A percentile compares a stretch with the other conserved stretches of the same genome.
These are phyloP conservation scores for Percopsis transmontana DNA, from an alignment of 2,113 vertebrate genomes.

Conservation along the genomic window DNA sequence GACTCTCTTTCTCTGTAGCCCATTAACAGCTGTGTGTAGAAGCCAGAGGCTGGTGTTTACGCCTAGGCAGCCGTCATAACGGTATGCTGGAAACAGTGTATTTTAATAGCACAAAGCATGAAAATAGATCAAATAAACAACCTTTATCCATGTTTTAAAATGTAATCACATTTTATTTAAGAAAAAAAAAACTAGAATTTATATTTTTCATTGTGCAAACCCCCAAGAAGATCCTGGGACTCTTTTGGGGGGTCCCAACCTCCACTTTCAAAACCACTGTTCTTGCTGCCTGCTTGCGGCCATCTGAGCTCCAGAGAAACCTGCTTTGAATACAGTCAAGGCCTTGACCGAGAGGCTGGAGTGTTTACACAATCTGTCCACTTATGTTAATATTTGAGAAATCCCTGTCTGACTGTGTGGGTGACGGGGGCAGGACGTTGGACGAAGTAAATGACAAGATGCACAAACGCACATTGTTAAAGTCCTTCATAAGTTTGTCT, in stretches of 20 bases:
- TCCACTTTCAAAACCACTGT: too few species aligned
- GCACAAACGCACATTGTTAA: constrained; percentile 18
- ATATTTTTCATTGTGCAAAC: too few species aligned
- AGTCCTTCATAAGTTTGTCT: constrained; percentile 33
- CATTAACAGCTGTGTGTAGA: constrained; percentile 70
- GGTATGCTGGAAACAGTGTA: constrained; percentile 51
- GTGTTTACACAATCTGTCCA: constrained; percentile 67
- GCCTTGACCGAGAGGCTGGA: constrained; percentile 34
- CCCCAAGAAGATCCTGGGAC: too few species aligned
- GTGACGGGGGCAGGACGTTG: constrained; percentile 7
- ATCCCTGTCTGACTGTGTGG: constrained; percentile 9
- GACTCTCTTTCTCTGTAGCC: constrained; percentile 52
- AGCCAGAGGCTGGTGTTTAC: constrained; percentile 57
- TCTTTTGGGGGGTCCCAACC: too few species aligned
- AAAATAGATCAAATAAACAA: too few species aligned
- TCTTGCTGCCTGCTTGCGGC: constrained; percentile 15
- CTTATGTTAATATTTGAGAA: constrained; percentile 67
- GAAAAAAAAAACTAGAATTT: too few species aligned
- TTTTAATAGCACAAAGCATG: constrained; percentile 5
- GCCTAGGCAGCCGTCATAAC: constrained; percentile 33
- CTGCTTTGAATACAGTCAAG: constrained; percentile 31
- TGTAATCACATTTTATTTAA: too few species aligned
- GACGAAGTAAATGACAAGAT: constrained; percentile 22
- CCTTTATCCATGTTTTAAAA: too few species aligned
- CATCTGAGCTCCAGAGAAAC: constrained; percentile 7